Evolutionary conservation across 1,140 invertebrate species (phyloP), one percentile per base, ranked within the genome.

Genomic region (Tribolium castaneum): DNA sequence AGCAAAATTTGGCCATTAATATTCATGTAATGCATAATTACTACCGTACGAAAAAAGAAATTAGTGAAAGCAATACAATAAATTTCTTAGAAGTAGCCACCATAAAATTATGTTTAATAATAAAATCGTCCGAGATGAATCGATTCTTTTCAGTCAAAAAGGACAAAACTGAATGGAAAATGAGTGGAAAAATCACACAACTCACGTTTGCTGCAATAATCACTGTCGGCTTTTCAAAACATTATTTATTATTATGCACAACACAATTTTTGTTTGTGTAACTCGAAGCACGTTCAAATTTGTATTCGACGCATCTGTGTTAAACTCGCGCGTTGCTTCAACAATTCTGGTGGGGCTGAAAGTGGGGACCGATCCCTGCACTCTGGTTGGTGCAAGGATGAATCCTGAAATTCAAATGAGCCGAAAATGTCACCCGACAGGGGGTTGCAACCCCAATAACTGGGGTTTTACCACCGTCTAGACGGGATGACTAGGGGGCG

Each of bases 201-300:
- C 54, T 59, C 54, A 59, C 54, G 54, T 59, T 16, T 16, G 6
- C 3, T 59, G 10, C 16, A 30, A n/a, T 22, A 59, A 59, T 59
- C 54, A 59, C 13, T 59, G 54, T 59, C 54, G 19, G 13, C 54
- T 25, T 59, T 59, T 59, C 54, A 59, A 59, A 59, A 59, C 54
- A 59, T 59, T 22, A 14, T 19, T 7, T 6, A 59, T 25, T 59
- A 30, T 30, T 59, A 59, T 59, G 54, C 54, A 59, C 54, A 59
- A 3, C 6, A 59, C 22, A 59, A 59, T 30, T 59, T 59, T 59
- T n/a, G 10, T 25, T 25, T 22, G 16, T 59, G 54, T 22, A 30
- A 30, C 22, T 22, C 10, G 51, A 52, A 52, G 22, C 54, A 59
- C 54, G 54, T 59, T 59, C 54, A 59, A 59, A 59, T 59, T 59